These are phyloP conservation scores for Tridacna gigas DNA, from an alignment of 2,888 invertebrate species.

Conservation along the genomic window DNA sequence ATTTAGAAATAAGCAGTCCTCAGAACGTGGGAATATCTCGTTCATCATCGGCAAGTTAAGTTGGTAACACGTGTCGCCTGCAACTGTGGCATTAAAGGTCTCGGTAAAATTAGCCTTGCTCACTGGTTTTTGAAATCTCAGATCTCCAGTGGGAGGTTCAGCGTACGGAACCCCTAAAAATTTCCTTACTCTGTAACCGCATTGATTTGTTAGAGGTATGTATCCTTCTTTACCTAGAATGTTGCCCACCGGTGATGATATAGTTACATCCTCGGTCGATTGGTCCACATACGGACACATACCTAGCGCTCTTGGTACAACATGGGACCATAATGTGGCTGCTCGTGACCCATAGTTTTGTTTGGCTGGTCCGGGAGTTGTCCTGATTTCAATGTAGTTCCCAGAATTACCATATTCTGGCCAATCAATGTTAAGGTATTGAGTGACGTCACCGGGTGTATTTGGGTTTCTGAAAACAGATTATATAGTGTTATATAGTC, in stretches of 20 bases:
- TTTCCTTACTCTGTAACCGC: slow-evolving; percentile 10
- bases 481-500: too few species aligned
- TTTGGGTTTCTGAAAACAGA: slow-evolving; percentile 10
- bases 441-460: background rate
- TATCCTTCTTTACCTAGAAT: slow-evolving; percentile 17
- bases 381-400: slow-evolving; percentile 7
- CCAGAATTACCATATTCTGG: background rate
- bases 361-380: background rate
- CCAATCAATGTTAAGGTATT: slow-evolving; percentile 21
- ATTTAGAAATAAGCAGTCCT: slow-evolving; percentile 69
- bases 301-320: slow-evolving; percentile 1
- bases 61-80: slow-evolving; percentile 5
- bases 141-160: background rate
- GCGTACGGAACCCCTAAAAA: slow-evolving; percentile 15
- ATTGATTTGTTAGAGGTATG: background rate
- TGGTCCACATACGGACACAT: slow-evolving; percentile 10
- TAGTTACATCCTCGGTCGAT: slow-evolving; percentile 7
- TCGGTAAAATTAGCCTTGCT: background rate
- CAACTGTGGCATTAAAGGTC: slow-evolving; percentile 11
- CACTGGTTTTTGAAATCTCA: slow-evolving; percentile 15
- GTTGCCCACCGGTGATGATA: slow-evolving; percentile 4
- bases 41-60: background rate
- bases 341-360: background rate
- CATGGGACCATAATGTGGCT: background rate
- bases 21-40: slow-evolving; percentile 20